A percentile compares a stretch with the other conserved stretches of the same genome.
phyloP scores from a whole-genome alignment of 2,888 invertebrate genomes.

The Myopa testacea region DNA sequence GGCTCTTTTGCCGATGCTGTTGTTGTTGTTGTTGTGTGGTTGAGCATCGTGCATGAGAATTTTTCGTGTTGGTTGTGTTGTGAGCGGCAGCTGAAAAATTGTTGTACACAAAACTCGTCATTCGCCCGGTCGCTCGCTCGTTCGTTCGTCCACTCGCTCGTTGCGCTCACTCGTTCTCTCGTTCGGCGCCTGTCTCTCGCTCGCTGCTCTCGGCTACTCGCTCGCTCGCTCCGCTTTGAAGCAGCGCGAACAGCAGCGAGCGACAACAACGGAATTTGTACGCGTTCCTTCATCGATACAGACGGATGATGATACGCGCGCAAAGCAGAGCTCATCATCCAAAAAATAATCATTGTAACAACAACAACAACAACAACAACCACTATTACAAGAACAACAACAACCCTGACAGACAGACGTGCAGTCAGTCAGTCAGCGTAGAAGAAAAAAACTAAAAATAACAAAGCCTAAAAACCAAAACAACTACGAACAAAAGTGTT shows the following conservation, averaged over 20 bases:
- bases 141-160: too few relatives aligned
- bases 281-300: constrained; percentile 33
- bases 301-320: constrained; percentile 29
- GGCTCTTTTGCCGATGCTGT: too few relatives aligned
- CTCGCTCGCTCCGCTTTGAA: too few relatives aligned
- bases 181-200: too few relatives aligned
- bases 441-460: constrained; percentile 9
- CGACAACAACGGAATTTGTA: constrained; percentile 34
- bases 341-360: neutral
- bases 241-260: too few relatives aligned
- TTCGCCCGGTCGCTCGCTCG: too few relatives aligned
- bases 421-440: neutral
- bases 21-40: too few relatives aligned
- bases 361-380: constrained; percentile 1
- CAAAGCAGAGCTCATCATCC: neutral
- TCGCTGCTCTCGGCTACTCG: too few relatives aligned
- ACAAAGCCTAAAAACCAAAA: neutral
- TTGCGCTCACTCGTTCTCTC: neutral
- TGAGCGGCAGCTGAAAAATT: neutral
- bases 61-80: too few relatives aligned
- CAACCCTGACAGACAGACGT: neutral
- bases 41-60: too few relatives aligned
- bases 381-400: constrained; percentile 5
- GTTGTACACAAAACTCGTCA: neutral
- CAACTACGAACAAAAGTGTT: neutral